These are phyloP conservation scores for Panzeria rudis DNA, from an alignment of 2,888 invertebrate genomes.

Conservation along the genomic window DNA sequence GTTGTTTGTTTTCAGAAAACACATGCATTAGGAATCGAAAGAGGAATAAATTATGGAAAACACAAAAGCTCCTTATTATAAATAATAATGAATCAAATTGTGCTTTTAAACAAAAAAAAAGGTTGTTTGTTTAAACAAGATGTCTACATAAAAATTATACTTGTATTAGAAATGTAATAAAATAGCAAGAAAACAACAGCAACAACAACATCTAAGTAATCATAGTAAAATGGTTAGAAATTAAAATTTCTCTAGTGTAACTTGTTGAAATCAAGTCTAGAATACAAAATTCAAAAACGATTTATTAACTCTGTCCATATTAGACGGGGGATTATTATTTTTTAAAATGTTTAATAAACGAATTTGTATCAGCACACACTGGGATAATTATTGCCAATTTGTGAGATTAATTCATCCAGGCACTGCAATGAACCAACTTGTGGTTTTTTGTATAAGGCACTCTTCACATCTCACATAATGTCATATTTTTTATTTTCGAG, in stretches of 20 bases:
- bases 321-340: constrained; percentile 40
- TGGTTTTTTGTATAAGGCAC: too few species aligned
- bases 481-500: too few species aligned
- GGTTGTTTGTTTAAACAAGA: constrained; percentile 57
- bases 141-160: constrained; percentile 60
- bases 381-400: too few species aligned
- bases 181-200: constrained; percentile 1
- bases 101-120: constrained; percentile 42
- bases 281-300: constrained; percentile 64
- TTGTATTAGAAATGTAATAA: constrained; percentile 48
- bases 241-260: constrained; percentile 65
- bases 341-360: constrained; percentile 59
- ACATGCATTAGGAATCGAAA: constrained; percentile 49
- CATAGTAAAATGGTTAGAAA: constrained; percentile 30
- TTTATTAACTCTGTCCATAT: constrained; percentile 54
- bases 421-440: too few species aligned
- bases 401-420: too few species aligned
- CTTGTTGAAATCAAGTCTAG: constrained; percentile 58
- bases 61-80: constrained; percentile 14
- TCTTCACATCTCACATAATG: too few species aligned
- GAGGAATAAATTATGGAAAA: constrained; percentile 45
- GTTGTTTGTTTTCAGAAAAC: constrained; percentile 24
- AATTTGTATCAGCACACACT: constrained; percentile 60
- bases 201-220: constrained; percentile 7
- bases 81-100: constrained; percentile 41